These are phyloP conservation scores for Tromatobia lineatoria DNA, from an alignment of 2,888 invertebrate species.

Conservation along the genomic window DNA sequence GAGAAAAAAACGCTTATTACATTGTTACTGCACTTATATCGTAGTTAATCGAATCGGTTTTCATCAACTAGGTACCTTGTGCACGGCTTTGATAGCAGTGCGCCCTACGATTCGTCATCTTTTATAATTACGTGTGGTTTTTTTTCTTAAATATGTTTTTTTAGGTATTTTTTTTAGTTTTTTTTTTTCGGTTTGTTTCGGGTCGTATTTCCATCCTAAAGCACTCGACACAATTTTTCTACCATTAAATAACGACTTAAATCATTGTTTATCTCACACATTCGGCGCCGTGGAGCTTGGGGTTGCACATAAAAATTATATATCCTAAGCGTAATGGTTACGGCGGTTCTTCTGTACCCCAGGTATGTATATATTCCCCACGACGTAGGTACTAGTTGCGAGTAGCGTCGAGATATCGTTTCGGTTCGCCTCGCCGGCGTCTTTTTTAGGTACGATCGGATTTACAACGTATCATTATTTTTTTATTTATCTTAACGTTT, in stretches of 20 bases:
- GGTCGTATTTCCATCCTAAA: slow-evolving; percentile 63
- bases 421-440: slow-evolving; percentile 44
- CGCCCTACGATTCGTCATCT: slow-evolving; percentile 55
- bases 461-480: slow-evolving; percentile 43
- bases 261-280: slow-evolving; percentile 63
- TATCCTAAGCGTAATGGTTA: slow-evolving; percentile 73
- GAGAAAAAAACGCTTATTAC: slow-evolving; percentile 61
- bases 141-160: slow-evolving; percentile 33
- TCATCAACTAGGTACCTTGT: slow-evolving; percentile 62
- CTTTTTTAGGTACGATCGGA: slow-evolving; percentile 53
- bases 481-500: slow-evolving; percentile 36
- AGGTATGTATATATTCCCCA: slow-evolving; percentile 49
- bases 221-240: slow-evolving; percentile 70
- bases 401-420: slow-evolving; percentile 65
- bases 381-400: slow-evolving; percentile 60
- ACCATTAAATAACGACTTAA: slow-evolving; percentile 71
- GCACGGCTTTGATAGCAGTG: slow-evolving; percentile 58
- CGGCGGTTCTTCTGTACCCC: slow-evolving; percentile 64
- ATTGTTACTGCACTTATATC: slow-evolving; percentile 56
- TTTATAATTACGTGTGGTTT: slow-evolving; percentile 57
- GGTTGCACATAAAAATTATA: slow-evolving; percentile 71
- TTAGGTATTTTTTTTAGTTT: slow-evolving; percentile 31
- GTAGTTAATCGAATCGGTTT: slow-evolving; percentile 64
- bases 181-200: slow-evolving; percentile 27
- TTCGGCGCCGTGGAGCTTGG: slow-evolving; percentile 71